Evolutionary conservation across 1,140 invertebrate genomes (phyloP), one percentile per base, ranked within the genome.

Genomic region (Tigriopus japonicus): DNA sequence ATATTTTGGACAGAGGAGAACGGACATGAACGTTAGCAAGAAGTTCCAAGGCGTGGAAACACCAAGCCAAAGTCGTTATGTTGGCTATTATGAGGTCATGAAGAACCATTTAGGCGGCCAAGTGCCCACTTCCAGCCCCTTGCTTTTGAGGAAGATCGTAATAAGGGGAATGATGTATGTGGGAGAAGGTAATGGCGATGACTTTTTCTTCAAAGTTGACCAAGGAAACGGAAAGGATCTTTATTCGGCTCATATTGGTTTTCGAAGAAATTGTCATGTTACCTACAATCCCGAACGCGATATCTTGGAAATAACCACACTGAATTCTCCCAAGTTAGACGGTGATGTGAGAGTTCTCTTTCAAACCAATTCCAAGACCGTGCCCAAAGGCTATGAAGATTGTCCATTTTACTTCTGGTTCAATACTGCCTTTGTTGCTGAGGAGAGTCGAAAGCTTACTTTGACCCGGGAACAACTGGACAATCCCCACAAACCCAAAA

Each of bases 371-470:
- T 70, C 68, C 55, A 68, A 67, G 62, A 70, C 68, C 52, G 70
- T 78, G 59, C 76, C 77, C 1, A 70, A 68, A 63, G 73, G 72
- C 1, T 77, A 77, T 69, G 76, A 78, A 64, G 70, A 76, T 55
- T 75, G 75, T 67, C 73, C 75, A 17, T 78, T 77, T 66, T 78
- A 74, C 65, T 77, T 77, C 64, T 78, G 76, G 76, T 78, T 78
- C 66, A 70, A 78, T 66, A 77, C 76, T 35, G 68, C 69, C 23
- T 78, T 78, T 62, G 69, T 78, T 17, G 68, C 74, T 52, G 65
- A 72, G 43, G 68, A 72, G 59, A 71, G 28, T 35, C 28, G 28
- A 35, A 75, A 73, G 53, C 66, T 77, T 45, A 59, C 62, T 24
- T 63, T 77, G 35, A 65, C 68, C 10, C 63, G 75, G 41, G 69